Base-by-base conservation (phyloP, 2,113 vertebrate species). In the Rhynchopsitta pachyrhyncha region DNA sequence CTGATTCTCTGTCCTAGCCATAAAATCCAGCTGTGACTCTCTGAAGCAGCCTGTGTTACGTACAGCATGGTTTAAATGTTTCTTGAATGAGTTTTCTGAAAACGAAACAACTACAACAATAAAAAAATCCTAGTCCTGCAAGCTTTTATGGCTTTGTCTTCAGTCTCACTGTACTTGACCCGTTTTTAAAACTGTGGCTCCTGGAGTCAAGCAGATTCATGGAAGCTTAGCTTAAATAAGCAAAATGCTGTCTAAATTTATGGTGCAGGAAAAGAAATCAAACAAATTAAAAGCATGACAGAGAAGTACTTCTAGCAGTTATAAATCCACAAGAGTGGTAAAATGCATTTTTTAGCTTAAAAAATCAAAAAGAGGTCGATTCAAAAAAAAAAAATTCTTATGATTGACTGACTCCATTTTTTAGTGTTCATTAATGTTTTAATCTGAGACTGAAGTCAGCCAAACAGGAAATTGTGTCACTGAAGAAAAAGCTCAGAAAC, bases 151-250 rank as follows among this genome's bases (percentile, higher is more conserved):
- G 11, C 35, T 86, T 93, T 55, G 29, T 31, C 53, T 91, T 86
- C 67, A 77, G 44, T 46, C 50, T 75, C 47, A 27, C 35, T 4
- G 4, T 73, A 78, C 47, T 90, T 91, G 69, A 86, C 39, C n/a
- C 22, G 68, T 71, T 96, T 57, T 88, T 76, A 88, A 68, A 96
- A 60, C 24, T 63, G 39, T 78, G 47, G 3, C 29, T 93, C 60
- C 69, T 47, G 19, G 20, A 86, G 47, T 74, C 76, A 94, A 71
- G 35, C 13, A 88, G 57, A 86, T 60, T 71, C 46, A 81, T 63
- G 62, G 78, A 94, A 90, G 22, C 33, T 60, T 78, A 57, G 57
- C 19, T 91, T 87, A 92, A 96, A 87, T 47, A 91, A 76, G 67
- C 77, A 95, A 91, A 95, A 94, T 62, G 10, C 10, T 73, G 19